phyloP scores from a whole-genome alignment of 2,888 invertebrate genomes.

The Ennomos quercinarius region DNA sequence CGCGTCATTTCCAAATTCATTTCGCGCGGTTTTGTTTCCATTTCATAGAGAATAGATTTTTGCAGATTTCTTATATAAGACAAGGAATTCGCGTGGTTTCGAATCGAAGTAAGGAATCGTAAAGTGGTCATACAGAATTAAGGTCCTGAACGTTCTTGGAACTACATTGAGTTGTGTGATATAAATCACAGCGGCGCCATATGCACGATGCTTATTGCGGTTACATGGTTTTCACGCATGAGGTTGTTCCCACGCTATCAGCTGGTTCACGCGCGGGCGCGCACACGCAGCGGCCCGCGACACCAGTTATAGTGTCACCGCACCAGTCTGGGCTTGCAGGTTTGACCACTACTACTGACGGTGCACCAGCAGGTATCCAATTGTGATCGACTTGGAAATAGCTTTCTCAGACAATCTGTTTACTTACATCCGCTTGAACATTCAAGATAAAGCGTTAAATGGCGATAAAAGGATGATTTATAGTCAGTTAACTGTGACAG shows the following conservation, averaged over 20 bases:
- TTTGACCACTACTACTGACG: not conserved
- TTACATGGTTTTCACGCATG: constrained; percentile 53
- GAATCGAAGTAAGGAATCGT: too few species aligned
- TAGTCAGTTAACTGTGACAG: constrained; percentile 59
- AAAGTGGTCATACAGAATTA: too few species aligned
- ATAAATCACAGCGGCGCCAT: constrained; percentile 39
- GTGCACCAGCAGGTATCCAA: constrained; percentile 1
- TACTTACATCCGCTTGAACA: too few species aligned
- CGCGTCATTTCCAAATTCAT: too few species aligned
- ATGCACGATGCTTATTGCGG: constrained; percentile 40
- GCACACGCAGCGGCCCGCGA: constrained; percentile 61
- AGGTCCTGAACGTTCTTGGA: constrained; percentile 25
- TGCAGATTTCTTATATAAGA: too few species aligned
- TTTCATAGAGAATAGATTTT: too few species aligned
- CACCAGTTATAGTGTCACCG: constrained; percentile 50
- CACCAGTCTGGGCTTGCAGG: constrained; percentile 45
- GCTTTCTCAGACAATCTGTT: not conserved
- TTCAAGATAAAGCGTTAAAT: constrained; percentile 29
- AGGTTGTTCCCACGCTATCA: constrained; percentile 79
- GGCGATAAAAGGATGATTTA: constrained; percentile 63
- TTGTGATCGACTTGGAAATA: constrained; percentile 10
- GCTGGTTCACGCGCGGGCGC: constrained; percentile 75
- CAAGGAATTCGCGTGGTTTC: too few species aligned
- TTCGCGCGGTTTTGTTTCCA: too few species aligned
- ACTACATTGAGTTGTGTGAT: constrained; percentile 18